These are phyloP conservation scores for Sphaerophoria taeniata DNA, from an alignment of 2,888 invertebrate genomes.

Conservation along the genomic window DNA sequence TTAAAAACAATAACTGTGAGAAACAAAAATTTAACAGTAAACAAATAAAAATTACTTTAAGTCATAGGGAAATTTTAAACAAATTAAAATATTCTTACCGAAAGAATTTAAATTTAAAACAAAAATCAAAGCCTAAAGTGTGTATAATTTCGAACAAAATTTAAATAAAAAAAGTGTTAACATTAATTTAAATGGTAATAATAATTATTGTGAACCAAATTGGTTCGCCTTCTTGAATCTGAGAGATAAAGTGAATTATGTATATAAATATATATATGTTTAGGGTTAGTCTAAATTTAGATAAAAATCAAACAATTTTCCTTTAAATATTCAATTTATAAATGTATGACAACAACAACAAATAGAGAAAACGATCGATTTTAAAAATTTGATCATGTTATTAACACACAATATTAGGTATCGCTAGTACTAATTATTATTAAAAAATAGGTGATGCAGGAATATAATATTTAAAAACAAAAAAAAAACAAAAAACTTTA, in stretches of 20 bases:
- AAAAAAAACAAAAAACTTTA: background rate
- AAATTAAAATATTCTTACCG: constrained; percentile 43
- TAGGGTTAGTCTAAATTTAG: constrained; percentile 59
- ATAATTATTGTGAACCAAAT: constrained; percentile 65
- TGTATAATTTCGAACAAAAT: constrained; percentile 48
- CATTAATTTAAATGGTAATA: constrained; percentile 54
- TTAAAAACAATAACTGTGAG: constrained; percentile 45
- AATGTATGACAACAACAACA: constrained; percentile 9
- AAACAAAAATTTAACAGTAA: constrained; percentile 5
- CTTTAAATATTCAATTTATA: constrained; percentile 34
- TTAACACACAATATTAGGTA: constrained; percentile 37
- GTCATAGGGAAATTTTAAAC: constrained; percentile 39
- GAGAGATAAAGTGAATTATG: constrained; percentile 33
- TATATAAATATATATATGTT: constrained; percentile 46
- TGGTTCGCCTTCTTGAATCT: constrained; percentile 48
- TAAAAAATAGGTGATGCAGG: constrained; percentile 36
- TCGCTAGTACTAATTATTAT: background rate
- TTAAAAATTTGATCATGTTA: constrained; percentile 52
- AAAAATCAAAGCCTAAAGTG: constrained; percentile 44
- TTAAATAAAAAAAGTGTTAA: constrained; percentile 60
- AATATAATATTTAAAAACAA: constrained; percentile 45
- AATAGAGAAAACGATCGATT: constrained; percentile 51
- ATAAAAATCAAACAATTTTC: constrained; percentile 48
- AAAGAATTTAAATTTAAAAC: constrained; percentile 23
- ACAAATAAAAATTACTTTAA: constrained; percentile 42